A percentile compares a stretch with the other conserved stretches of the same genome.
These are phyloP conservation scores for Perognathus longimembris DNA, from an alignment of 2,113 vertebrate genomes.

Conservation along the genomic window DNA sequence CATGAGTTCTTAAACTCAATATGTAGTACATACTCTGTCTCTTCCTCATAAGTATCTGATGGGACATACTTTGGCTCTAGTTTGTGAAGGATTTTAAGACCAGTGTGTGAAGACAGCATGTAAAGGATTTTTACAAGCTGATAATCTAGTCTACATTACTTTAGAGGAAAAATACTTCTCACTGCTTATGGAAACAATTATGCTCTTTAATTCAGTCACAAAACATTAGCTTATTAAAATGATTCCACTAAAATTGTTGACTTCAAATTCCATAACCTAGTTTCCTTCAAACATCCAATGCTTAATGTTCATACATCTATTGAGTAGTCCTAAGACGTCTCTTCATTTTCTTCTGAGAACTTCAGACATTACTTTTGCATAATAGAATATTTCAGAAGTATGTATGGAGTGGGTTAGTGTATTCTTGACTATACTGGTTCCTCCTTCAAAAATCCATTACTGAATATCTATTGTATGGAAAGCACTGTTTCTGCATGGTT, in stretches of 20 bases:
- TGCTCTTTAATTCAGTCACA: not conserved
- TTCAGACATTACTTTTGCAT: not conserved
- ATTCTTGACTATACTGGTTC: not conserved
- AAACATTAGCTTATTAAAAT: slow-evolving; percentile 31
- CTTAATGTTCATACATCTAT: not conserved
- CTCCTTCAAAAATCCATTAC: slow-evolving; percentile 27
- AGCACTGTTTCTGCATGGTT: not conserved
- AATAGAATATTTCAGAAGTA: slow-evolving; percentile 24
- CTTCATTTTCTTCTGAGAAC: not conserved
- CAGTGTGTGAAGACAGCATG: not conserved
- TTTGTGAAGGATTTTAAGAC: not conserved
- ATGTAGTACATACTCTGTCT: slow-evolving; percentile 55
- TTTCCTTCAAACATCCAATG: slow-evolving; percentile 1
- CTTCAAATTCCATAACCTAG: not conserved
- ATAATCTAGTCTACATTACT: not conserved
- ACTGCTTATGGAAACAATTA: slow-evolving; percentile 14
- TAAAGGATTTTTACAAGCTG: too few relatives aligned
- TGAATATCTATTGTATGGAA: not conserved
- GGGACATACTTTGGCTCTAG: not conserved
- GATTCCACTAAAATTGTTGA: not conserved
- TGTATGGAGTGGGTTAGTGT: not conserved
- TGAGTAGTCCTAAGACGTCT: not conserved
- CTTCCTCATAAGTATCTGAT: slow-evolving; percentile 51
- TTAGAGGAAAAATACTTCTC: slow-evolving; percentile 13
- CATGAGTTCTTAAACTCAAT: slow-evolving; percentile 70